A percentile compares a stretch with the other conserved stretches of the same genome.
phyloP scores from a whole-genome alignment of 2,797 vertebrate genomes.

The Gymnothorax reevesii region DNA sequence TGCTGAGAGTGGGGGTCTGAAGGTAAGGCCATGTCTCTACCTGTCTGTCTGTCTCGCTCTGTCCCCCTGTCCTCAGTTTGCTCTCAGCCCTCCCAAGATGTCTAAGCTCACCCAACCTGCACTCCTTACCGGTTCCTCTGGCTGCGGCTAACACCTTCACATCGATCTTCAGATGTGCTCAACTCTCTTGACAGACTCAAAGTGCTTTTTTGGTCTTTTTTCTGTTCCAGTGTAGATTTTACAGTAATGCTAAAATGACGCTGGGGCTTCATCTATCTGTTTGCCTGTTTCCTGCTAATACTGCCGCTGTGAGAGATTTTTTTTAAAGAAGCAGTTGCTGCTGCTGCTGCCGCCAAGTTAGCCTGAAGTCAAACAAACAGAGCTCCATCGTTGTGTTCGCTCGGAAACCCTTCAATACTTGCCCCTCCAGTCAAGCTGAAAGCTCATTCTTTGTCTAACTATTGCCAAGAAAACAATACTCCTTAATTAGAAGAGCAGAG shows the following conservation, averaged over 20 bases:
- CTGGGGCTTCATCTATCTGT: not conserved
- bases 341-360: slow-evolving; percentile 5
- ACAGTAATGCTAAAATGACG: not conserved
- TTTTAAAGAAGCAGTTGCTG: slow-evolving; percentile 1
- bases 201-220: not conserved
- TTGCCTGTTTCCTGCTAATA: not conserved
- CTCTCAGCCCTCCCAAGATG: not conserved
- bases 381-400: not conserved
- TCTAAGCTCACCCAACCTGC: too few relatives aligned
- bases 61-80: not conserved
- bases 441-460: not conserved
- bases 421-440: not conserved
- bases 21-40: slow-evolving; percentile 71
- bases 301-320: not conserved
- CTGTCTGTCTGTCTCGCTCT: slow-evolving; percentile 35
- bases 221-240: not conserved
- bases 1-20: slow-evolving; percentile 84
- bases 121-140: too few relatives aligned
- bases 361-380: not conserved
- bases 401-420: not conserved
- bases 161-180: not conserved
- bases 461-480: slow-evolving; percentile 1
- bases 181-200: not conserved
- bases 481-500: not conserved
- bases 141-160: not conserved